Base-by-base conservation (phyloP, 1,140 invertebrate genomes). In the Eurytemora carolleeae region DNA sequence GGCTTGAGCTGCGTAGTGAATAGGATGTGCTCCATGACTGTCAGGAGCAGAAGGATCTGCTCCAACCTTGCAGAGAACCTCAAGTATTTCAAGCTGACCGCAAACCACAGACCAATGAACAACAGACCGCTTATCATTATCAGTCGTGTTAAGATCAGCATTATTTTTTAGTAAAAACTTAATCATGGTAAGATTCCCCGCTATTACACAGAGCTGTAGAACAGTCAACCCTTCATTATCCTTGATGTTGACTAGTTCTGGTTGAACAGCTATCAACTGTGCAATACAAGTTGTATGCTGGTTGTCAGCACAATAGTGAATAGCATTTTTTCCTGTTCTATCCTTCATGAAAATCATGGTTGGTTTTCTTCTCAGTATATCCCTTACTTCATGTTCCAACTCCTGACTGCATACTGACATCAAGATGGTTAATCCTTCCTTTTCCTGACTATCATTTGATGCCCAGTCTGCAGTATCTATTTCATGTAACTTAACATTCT, bases 301-400 rank as follows among this genome's bases (percentile, higher is more conserved):
- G 77, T 82, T 85, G 72, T 81, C 80, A 0, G 78, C 78, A 75
- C 91, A 95, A 75, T 95, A 95, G 72, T 96, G 92, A 24, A 96
- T 75, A 22, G 88, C 86, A 59, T 82, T 86, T 66, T 91, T 87
- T 58, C 87, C 78, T 3, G 80, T 87, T 20, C 85, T 76, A 71
- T 93, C 31, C 31, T 44, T 44, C 7, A 44, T 12, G 31, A 12
- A 44, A 44, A 44, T 7, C 7, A 44, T 44, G 7, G 31, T 12
- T 44, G 31, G 31, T 44, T 44, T 44, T 44, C 31, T 44, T 44
- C 31, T 44, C 7, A 44, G 31, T 12, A 44, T 44, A 12, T 44
- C 31, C n/a, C 31, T 44, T 7, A 44, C 31, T n/a, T 44, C 31
- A 44, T 44, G 31, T 44, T 44, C 31, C 7, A 44, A n/a, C n/a